phyloP scores from a whole-genome alignment of 1,140 invertebrate species.

The Plodia interpunctella region DNA sequence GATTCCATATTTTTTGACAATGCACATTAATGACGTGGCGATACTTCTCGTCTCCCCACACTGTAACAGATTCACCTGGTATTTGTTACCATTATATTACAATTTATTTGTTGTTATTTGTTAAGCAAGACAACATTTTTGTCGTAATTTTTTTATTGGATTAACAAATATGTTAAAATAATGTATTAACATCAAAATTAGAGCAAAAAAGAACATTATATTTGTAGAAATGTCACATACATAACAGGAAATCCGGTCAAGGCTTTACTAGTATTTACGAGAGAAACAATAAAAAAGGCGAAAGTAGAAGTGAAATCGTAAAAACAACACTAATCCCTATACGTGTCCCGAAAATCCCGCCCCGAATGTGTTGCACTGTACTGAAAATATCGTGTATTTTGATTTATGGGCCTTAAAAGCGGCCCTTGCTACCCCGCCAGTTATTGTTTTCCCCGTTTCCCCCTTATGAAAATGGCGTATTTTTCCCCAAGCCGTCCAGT shows the following conservation, averaged over 20 bases:
- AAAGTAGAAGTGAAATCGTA: conserved; percentile 61
- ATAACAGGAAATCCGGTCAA: conserved; percentile 11
- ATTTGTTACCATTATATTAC: no score
- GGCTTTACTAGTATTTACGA: conserved; percentile 37
- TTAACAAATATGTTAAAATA: no score
- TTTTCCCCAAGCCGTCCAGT: conserved; percentile 41
- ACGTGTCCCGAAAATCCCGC: conserved; percentile 61
- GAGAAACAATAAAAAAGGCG: conserved; percentile 51
- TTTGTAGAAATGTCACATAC: no score
- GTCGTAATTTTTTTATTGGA: no score
- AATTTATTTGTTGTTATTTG: no score
- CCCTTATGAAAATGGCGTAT: conserved; percentile 67
- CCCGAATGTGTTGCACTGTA: conserved; percentile 52
- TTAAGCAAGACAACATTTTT: no score
- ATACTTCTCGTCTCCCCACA: no score
- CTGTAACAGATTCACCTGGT: no score
- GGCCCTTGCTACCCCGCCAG: conserved; percentile 56
- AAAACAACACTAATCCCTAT: conserved; percentile 67
- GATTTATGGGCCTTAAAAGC: conserved; percentile 72
- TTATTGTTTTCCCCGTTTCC: conserved; percentile 74
- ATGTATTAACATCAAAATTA: neutral
- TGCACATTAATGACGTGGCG: no score
- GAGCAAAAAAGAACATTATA: no score
- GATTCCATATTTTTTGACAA: no score
- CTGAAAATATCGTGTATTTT: conserved; percentile 69